Base-by-base conservation (phyloP, 2,113 vertebrate genomes). In the Burhinus oedicnemus region DNA sequence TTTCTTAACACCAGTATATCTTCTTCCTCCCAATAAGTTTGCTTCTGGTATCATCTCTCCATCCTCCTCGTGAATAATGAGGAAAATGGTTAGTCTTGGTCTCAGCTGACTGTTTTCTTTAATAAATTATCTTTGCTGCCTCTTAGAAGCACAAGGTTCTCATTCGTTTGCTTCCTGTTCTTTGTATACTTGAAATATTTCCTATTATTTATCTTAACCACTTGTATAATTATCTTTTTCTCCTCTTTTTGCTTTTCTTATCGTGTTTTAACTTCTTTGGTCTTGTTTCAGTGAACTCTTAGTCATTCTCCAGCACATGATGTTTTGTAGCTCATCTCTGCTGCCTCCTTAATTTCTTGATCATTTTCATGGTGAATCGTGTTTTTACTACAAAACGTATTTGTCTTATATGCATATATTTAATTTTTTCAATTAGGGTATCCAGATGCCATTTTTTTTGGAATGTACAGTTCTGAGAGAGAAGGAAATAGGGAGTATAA, bases 361-460 rank as follows among this genome's bases (percentile, higher is more conserved):
- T 49, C 0, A 47, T 83, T 91, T 89, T 72, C 64, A 21, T 77
- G 1, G 5, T 38, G 11, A 61, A 85, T 79, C 5, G 16, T 47
- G 10, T 6, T 58, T 70, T 71, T 69, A 10, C 82, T 69, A 61
- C 34, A 4, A 83, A 83, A 66, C 23, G 4, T 45, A 42, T 52
- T 68, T 84, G 5, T 47, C 26, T 65, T 74, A 27, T 15, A 75
- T 60, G 3, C 14, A 11, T 44, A 14, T 40, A 61, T 4, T 60
- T 5, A 1, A 3, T 36, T 80, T 68, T 65, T 83, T 60, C 3
- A 1, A 16, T 69, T 29, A 34, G 2, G 4, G 1, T 22, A 40
- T 61, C 21, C 8, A 86, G n/a, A 36, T 44, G 22, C 2, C 10
- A 22, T 88, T 82, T 90, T 49, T 22, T 83, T 52, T 74, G n/a